Evolutionary conservation across 1,140 invertebrate species (phyloP).

Genomic region (Sitobion miscanthi): DNA sequence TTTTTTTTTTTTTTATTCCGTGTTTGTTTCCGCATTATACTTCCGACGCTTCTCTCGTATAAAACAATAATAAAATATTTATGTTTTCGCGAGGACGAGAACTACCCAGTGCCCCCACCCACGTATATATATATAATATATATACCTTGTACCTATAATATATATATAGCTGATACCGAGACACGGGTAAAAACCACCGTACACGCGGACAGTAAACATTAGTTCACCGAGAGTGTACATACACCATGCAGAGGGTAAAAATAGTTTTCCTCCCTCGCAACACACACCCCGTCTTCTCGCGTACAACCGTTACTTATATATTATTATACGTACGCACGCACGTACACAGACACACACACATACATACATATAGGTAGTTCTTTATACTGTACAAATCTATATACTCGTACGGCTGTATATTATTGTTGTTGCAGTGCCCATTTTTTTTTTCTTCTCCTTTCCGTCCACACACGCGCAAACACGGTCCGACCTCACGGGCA

Average conservation of each 20-base stretch:
- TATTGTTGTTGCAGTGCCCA: constrained; percentile 32
- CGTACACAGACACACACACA: background rate
- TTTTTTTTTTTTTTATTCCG: background rate
- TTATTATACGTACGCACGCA: background rate
- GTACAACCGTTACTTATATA: constrained; percentile 37
- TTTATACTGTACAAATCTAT: constrained; percentile 27
- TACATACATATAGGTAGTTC: background rate
- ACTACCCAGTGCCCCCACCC: background rate
- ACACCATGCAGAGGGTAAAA: constrained; percentile 28
- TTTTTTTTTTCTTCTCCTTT: constrained; percentile 15
- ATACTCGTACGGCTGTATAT: background rate
- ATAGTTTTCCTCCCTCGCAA: constrained; percentile 21
- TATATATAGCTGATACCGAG: background rate
- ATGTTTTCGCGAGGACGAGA: background rate
- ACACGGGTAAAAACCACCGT: background rate
- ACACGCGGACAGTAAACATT: background rate
- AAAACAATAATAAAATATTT: constrained; percentile 24
- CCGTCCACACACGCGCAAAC: background rate
- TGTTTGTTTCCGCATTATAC: background rate
- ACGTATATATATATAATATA: too few relatives aligned
- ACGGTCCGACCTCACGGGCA: background rate
- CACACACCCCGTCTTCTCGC: background rate
- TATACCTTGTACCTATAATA: background rate
- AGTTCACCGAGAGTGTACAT: background rate
- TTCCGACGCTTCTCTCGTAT: background rate